phyloP scores from a whole-genome alignment of 1,140 invertebrate genomes.

The Panulirus ornatus region DNA sequence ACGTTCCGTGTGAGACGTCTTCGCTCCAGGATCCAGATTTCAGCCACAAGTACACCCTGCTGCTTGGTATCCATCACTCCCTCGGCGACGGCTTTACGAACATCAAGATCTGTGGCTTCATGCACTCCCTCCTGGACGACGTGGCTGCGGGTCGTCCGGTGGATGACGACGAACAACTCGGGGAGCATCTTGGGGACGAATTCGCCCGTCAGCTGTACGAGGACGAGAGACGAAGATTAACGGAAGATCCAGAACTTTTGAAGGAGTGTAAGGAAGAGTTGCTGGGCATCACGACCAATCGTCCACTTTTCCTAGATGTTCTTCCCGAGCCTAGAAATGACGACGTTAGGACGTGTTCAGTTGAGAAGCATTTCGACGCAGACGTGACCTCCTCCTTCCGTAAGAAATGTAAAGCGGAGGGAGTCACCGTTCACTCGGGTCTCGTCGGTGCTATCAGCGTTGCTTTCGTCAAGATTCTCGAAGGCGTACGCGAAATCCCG shows the following conservation, averaged over 20 bases:
- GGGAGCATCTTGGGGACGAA: constrained; percentile 6
- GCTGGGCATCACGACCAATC: neutral
- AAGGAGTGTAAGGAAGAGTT: neutral
- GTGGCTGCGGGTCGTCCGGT: constrained; percentile 24
- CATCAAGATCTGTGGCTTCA: constrained; percentile 28
- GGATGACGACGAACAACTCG: constrained; percentile 38
- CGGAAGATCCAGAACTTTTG: constrained; percentile 28
- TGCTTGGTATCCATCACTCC: constrained; percentile 49
- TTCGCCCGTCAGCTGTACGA: constrained; percentile 10
- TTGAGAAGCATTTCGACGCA: constrained; percentile 6
- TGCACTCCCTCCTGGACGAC: constrained; percentile 48
- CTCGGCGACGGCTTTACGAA: constrained; percentile 43
- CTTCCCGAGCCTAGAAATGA: neutral
- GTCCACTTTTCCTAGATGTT: constrained; percentile 33
- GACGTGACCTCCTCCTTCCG: constrained; percentile 14
- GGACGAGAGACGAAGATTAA: constrained; percentile 2
- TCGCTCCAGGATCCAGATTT: neutral
- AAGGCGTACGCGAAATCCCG: neutral
- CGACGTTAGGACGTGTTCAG: neutral
- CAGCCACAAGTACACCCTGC: neutral
- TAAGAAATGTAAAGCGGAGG: constrained; percentile 7
- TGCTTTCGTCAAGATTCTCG: constrained; percentile 15
- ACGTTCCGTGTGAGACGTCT: neutral
- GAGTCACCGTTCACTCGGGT: constrained; percentile 31
- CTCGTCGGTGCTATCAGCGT: constrained; percentile 31